Percentiles rank a stretch among this genome's conserved stretches.
These are phyloP conservation scores for Phocides pigmalion DNA, from an alignment of 1,140 invertebrate genomes.

Conservation along the genomic window DNA sequence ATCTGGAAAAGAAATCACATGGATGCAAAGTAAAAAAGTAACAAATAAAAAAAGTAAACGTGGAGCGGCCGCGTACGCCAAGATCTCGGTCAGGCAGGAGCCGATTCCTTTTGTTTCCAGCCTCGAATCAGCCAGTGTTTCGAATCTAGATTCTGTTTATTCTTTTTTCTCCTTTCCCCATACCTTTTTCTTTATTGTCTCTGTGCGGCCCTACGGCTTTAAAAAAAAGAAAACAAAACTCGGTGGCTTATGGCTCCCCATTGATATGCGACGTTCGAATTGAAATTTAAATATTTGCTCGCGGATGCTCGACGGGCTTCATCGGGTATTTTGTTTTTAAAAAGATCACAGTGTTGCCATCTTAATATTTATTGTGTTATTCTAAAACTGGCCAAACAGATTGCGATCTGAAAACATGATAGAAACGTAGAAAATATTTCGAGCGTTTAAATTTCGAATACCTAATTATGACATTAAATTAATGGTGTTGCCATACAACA, in stretches of 20 bases:
- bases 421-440: slow-evolving; percentile 13
- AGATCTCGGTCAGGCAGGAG: slow-evolving; percentile 82
- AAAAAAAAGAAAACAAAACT: slow-evolving; percentile 64
- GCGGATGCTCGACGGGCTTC: slow-evolving; percentile 68
- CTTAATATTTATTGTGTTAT: slow-evolving; percentile 77
- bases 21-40: slow-evolving; percentile 66
- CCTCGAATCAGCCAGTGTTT: slow-evolving; percentile 81
- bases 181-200: slow-evolving; percentile 82
- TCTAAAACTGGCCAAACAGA: slow-evolving; percentile 33
- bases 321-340: slow-evolving; percentile 74
- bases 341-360: slow-evolving; percentile 68
- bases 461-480: slow-evolving; percentile 24
- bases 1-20: slow-evolving; percentile 77
- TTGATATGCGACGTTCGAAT: slow-evolving; percentile 82
- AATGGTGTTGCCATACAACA: slow-evolving; percentile 27
- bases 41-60: slow-evolving; percentile 65
- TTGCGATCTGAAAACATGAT: slow-evolving; percentile 24
- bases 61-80: slow-evolving; percentile 74
- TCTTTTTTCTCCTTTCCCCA: slow-evolving; percentile 66
- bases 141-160: slow-evolving; percentile 81
- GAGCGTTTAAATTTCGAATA: slow-evolving; percentile 15
- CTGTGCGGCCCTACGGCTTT: slow-evolving; percentile 64
- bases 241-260: slow-evolving; percentile 82
- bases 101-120: slow-evolving; percentile 79
- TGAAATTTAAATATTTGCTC: slow-evolving; percentile 83